phyloP scores from a whole-genome alignment of 35 echinoderm and acorn worm genomes.

The Strongylocentrotus purpuratus region DNA sequence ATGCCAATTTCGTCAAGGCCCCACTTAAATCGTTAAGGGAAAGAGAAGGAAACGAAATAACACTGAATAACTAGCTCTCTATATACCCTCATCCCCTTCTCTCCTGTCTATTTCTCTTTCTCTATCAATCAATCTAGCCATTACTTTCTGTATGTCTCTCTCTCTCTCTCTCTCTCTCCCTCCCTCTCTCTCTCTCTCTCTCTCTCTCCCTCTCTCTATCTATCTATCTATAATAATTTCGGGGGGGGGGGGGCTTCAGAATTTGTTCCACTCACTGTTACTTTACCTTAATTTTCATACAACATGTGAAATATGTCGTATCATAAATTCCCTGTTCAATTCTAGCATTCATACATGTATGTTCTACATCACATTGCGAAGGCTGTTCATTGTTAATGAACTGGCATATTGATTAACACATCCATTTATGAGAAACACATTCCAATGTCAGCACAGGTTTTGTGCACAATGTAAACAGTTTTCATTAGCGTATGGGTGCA shows the following conservation, averaged over 20 bases:
- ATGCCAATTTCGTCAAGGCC: constrained; percentile 8
- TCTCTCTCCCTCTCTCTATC: not conserved
- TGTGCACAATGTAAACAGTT: too few species aligned
- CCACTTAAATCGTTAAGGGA: not conserved
- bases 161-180: not conserved
- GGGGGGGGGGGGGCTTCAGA: too few species aligned
- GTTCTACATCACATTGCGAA: too few species aligned
- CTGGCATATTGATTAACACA: too few species aligned
- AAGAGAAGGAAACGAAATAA: not conserved
- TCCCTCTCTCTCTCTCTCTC: not conserved
- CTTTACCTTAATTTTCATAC: not conserved
- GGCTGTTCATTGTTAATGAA: too few species aligned
- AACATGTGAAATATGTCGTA: not conserved
- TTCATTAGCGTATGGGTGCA: too few species aligned
- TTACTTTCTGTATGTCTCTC: not conserved
- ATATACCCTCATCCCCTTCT: not conserved
- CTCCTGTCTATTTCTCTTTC: not conserved
- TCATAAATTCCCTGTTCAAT: too few species aligned
- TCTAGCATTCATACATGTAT: not conserved
- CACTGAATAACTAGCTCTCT: not conserved
- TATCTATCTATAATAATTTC: too few species aligned
- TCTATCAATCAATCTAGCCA: not conserved
- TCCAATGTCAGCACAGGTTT: too few species aligned
- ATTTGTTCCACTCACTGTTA: too few species aligned
- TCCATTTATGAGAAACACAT: too few species aligned